These are phyloP conservation scores for Scolopax mira DNA, from an alignment of 2,113 vertebrate genomes.

Conservation along the genomic window DNA sequence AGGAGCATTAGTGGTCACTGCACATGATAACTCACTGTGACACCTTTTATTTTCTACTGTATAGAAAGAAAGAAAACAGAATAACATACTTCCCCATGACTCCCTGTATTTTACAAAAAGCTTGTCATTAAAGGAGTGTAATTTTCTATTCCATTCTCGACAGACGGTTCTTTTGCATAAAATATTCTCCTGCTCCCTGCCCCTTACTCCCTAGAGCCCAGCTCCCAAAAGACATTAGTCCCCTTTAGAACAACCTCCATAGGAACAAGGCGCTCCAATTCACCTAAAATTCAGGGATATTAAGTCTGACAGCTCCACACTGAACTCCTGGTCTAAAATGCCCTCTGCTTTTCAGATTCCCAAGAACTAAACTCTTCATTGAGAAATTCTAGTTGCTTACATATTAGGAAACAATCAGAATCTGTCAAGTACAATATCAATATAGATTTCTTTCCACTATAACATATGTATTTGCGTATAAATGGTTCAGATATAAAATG, in stretches of 20 bases:
- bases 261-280: conserved; percentile 20
- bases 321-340: conserved; percentile 20
- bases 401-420: background rate
- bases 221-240: conserved; percentile 26
- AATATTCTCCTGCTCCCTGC: conserved; percentile 52
- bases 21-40: conserved; percentile 69
- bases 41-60: conserved; percentile 56
- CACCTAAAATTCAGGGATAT: conserved; percentile 36
- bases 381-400: background rate
- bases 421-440: background rate
- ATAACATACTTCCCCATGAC: conserved; percentile 2
- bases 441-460: background rate
- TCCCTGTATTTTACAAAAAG: conserved; percentile 57
- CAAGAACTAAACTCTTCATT: background rate
- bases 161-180: conserved; percentile 51
- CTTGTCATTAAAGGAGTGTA: conserved; percentile 29
- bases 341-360: conserved; percentile 3
- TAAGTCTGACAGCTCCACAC: conserved; percentile 17
- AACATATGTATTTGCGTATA: background rate
- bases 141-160: conserved; percentile 52
- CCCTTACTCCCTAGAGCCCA: background rate
- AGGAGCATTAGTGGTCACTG: conserved; percentile 43
- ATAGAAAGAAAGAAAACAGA: conserved; percentile 48
- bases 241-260: conserved; percentile 13
- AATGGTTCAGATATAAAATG: background rate